Base-by-base conservation (phyloP, 2,888 invertebrate genomes). In the Megaustenia siamemsis region DNA sequence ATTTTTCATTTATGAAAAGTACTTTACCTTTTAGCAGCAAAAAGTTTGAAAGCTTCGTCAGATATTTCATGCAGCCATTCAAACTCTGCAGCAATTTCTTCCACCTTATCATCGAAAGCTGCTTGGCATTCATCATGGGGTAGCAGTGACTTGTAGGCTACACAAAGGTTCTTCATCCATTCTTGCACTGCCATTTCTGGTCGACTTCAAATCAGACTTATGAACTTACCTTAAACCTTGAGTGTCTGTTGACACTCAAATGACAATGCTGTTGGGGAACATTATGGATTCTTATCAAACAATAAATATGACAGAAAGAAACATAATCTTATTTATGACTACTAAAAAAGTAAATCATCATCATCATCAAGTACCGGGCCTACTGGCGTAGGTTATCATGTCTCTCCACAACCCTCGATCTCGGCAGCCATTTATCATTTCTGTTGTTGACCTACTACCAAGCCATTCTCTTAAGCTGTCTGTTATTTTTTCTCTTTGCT, bases 31-130 rank as follows among this genome's bases (percentile, higher is more conserved):
- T 77, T 77, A 24, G 53, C 40, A 68, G 83, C 21, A 68, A 77
- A 83, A 1, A 75, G 1, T 5, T 18, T 38, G 68, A n/a, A 56
- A 35, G 77, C 77, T 53, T 76, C 76, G 6, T 83, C 66, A 8
- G n/a, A 24, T 38, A 86, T 82, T 32, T 86, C 86, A 24, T 82
- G 79, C 68, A 86, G 28, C 84, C 84, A 86, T 0, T n/a, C 18
- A 45, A 86, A 84, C 24, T 84, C 82, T 49, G 49, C 73, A 1
- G 45, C 79, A 38, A 79, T 73, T 32, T 79, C 79, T 38, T 82
- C 84, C 24, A 86, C 35, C 6, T 32, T 63, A 15, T 75, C 60
- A 18, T 38, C 28, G 21, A 84, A 49, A 40, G 49, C n/a, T 24
- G 43, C 45, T n/a, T 84, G 71, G 24, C 60, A 79, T n/a, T 28